Conservation (phyloP, 2,888 invertebrate species). For the Cyclophora punctaria region DNA sequence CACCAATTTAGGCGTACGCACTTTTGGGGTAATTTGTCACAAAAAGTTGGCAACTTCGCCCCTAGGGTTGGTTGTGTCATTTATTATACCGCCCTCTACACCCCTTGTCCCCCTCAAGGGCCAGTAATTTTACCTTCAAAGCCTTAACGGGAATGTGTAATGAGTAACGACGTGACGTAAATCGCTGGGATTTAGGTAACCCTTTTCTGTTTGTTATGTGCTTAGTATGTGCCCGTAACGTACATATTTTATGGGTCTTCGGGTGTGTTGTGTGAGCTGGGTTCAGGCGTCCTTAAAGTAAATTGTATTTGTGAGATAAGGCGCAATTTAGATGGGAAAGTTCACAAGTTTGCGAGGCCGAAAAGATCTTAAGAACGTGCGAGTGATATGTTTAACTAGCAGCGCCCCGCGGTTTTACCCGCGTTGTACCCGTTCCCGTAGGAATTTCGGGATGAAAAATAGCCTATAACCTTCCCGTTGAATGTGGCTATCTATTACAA, state of each 20-base stretch:
- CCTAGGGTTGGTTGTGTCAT: constrained; percentile 49
- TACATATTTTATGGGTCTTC: constrained; percentile 17
- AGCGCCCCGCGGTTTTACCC: no score
- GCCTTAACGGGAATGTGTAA: constrained; percentile 68
- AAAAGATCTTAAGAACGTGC: no score
- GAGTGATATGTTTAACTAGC: no score
- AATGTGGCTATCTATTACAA: no score
- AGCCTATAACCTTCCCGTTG: no score
- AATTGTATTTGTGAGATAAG: no score
- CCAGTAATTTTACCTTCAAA: constrained; percentile 67
- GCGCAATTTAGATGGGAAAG: no score
- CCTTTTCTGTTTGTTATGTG: constrained; percentile 34
- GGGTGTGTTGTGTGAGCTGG: constrained; percentile 1
- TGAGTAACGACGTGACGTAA: constrained; percentile 64
- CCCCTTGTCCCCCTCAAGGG: constrained; percentile 49
- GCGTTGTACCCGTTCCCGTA: no score
- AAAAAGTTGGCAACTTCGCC: constrained; percentile 66
- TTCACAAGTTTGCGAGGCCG: no score
- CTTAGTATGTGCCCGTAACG: constrained; percentile 1
- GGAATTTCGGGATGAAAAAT: no score
- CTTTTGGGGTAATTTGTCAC: constrained; percentile 70
- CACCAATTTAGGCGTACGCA: constrained; percentile 47
- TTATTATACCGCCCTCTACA: constrained; percentile 47
- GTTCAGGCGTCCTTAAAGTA: no score
- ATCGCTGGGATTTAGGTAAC: constrained; percentile 53